Conservation (phyloP, 2,113 vertebrate species). For the Chaetodon trifascialis region DNA sequence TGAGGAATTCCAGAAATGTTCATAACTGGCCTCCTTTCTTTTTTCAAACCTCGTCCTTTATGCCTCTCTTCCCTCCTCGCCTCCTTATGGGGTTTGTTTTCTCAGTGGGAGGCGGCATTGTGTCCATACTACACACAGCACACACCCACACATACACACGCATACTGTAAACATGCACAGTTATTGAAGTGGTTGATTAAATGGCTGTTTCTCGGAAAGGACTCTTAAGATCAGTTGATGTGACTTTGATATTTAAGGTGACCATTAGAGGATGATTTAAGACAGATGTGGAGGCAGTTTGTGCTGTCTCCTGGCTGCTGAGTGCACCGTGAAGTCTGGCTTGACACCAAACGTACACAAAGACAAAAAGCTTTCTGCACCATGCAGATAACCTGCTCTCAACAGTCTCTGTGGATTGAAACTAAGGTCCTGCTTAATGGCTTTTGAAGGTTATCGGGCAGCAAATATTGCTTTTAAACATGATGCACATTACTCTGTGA, state of each 20-base stretch:
- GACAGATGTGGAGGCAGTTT: constrained; percentile 44
- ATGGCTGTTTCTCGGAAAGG: constrained; percentile 31
- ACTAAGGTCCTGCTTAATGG: constrained; percentile 20
- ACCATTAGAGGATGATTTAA: constrained; percentile 54
- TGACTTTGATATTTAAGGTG: constrained; percentile 51
- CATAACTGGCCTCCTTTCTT: constrained; percentile 49
- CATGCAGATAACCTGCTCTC: constrained; percentile 51
- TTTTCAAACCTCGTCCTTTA: constrained; percentile 32
- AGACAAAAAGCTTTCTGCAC: constrained; percentile 10
- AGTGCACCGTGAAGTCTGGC: neutral
- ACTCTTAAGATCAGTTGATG: constrained; percentile 12
- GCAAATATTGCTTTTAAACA: constrained; percentile 24
- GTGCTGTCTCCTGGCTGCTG: neutral
- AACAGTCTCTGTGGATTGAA: neutral
- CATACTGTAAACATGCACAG: neutral
- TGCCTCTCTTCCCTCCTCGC: constrained; percentile 25
- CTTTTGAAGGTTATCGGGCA: constrained; percentile 22
- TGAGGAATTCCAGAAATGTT: constrained; percentile 76
- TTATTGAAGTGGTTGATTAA: constrained; percentile 43
- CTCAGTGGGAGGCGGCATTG: constrained; percentile 32
- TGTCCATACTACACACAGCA: constrained; percentile 13
- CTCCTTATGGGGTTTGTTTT: constrained; percentile 37
- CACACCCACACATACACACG: neutral
- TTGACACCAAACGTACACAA: constrained; percentile 45
- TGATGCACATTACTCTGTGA: neutral